Evolutionary conservation across 2,888 invertebrate species (phyloP).

Genomic region (Thereva nobilitata): DNA sequence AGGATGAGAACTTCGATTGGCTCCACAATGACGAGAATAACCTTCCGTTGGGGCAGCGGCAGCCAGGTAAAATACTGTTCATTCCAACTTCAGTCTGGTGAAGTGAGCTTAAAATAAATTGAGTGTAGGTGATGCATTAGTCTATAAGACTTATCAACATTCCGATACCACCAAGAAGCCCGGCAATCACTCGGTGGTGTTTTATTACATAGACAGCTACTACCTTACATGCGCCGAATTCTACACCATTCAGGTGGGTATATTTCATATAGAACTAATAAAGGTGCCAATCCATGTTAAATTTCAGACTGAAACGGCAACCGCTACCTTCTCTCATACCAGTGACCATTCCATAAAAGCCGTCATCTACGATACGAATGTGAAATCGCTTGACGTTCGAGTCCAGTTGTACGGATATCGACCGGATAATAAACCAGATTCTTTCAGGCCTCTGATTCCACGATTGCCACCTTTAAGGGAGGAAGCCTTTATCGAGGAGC

Average conservation of each 20-base stretch:
- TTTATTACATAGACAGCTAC: constrained; percentile 52
- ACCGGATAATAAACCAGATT: constrained; percentile 44
- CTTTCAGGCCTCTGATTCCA: constrained; percentile 47
- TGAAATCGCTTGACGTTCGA: constrained; percentile 49
- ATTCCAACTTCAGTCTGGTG: neutral
- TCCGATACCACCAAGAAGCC: constrained; percentile 42
- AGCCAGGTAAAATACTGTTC: constrained; percentile 23
- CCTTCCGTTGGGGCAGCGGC: constrained; percentile 40
- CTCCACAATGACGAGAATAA: constrained; percentile 37
- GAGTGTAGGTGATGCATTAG: constrained; percentile 18
- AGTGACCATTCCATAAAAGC: constrained; percentile 51
- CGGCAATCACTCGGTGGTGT: constrained; percentile 47
- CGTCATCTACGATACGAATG: constrained; percentile 48
- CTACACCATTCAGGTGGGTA: constrained; percentile 50
- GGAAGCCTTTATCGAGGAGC: too few relatives aligned
- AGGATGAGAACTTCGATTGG: constrained; percentile 40
- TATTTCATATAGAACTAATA: too few relatives aligned
- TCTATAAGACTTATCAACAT: constrained; percentile 47
- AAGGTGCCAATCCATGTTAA: too few relatives aligned
- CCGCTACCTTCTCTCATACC: constrained; percentile 50
- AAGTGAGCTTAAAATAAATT: neutral
- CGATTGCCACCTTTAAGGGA: too few relatives aligned
- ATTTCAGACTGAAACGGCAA: constrained; percentile 44
- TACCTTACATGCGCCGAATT: constrained; percentile 52
- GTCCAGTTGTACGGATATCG: constrained; percentile 52